These are phyloP conservation scores for Cynopterus brachyotis DNA, from an alignment of 2,113 vertebrate species.

Conservation along the genomic window DNA sequence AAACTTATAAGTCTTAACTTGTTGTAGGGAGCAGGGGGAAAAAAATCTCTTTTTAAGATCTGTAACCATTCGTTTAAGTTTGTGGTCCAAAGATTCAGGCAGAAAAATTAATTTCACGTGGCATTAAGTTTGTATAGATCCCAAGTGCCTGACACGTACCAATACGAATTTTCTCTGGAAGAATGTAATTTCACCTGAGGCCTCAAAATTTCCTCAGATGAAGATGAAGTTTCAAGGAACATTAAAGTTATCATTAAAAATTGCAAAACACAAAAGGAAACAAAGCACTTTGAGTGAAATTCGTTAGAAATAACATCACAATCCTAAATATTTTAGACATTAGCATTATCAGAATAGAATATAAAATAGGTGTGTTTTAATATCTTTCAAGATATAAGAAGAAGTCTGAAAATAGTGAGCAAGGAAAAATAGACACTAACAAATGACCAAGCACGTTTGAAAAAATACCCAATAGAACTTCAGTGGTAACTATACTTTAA, in stretches of 20 bases:
- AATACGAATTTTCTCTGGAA: not conserved
- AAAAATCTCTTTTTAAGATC: not conserved
- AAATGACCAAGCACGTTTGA: not conserved
- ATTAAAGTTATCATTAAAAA: not conserved
- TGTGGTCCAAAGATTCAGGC: not conserved
- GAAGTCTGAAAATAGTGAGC: not conserved
- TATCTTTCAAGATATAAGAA: not conserved
- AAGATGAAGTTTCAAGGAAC: slow-evolving; percentile 5
- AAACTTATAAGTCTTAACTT: not conserved
- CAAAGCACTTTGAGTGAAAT: not conserved
- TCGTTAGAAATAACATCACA: not conserved
- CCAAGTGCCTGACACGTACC: not conserved
- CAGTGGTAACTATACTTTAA: not conserved
- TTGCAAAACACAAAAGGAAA: not conserved
- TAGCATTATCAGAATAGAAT: not conserved
- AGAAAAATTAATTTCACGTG: slow-evolving; percentile 4
- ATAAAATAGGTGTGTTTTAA: not conserved
- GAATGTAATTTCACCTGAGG: not conserved
- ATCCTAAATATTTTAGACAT: not conserved
- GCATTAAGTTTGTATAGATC: not conserved
- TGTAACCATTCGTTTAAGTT: not conserved
- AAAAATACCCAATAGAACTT: not conserved
- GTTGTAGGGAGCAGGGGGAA: not conserved
- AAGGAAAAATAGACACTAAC: not conserved
- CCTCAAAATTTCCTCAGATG: not conserved